Evolutionary conservation across 2,888 invertebrate genomes (phyloP), one percentile per base, ranked within the genome.

Genomic region (Athalia circularis): DNA sequence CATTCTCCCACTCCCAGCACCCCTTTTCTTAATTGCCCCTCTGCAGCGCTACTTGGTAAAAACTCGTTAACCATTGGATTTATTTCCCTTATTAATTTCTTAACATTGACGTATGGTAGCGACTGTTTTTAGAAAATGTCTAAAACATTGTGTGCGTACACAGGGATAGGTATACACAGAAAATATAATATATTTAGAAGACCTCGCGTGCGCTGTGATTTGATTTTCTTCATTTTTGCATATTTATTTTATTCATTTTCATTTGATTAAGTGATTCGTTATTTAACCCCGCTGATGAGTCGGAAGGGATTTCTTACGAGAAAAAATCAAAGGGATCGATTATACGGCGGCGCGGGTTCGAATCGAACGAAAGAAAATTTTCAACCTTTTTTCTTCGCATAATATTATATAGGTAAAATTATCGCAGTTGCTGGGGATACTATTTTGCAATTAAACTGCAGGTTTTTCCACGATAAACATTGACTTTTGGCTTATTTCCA

Each of bases 61-160:
- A 90, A 89, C 88, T 89, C 88, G 87, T 89, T 89, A 88, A 84
- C 84, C 86, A 84, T 83, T 84, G 85, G 86, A 88, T 89, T 89
- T 89, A 87, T 89, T 87, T 87, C 84, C 80, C 79, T 79, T 75
- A 75, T 75, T 75, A 75, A 75, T 75, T 62, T 75, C 43, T 29
- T 13, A 75, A 43, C 75, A 75, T 75, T 64, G 62, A 64, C 64
- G 61, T 75, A 75, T 75, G 47, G 61, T 13, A 54, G 9, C 54
- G 9, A 8, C 54, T 65, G 45, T 57, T 5, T 57, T 72, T 72
- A n/a, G 68, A 62, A 57, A 72, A 72, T 59, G 59, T 72, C 59
- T 72, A 11, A 72, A 72, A n/a, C 72, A 47, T 57, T 72, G 45
- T 57, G 52, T 72, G 29, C 29, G 29, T 29, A 29, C 2, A 29